phyloP scores from a whole-genome alignment of 2,797 vertebrate genomes.

The Sebastes kiyomatsui region DNA sequence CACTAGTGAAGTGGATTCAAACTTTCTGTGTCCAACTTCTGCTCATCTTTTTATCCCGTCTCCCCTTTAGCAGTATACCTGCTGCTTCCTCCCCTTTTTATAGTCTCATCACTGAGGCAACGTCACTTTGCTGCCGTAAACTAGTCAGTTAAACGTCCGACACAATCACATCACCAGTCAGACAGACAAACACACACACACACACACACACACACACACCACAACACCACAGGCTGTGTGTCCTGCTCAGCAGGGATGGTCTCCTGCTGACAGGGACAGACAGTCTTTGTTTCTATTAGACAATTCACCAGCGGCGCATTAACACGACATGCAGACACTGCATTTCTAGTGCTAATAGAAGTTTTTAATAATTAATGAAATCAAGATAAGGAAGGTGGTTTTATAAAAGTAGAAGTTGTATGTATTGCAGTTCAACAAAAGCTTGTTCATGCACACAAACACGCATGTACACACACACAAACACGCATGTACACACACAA shows the following conservation, averaged over 20 bases:
- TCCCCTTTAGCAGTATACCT: neutral
- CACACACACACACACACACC: neutral
- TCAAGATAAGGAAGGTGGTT: neutral
- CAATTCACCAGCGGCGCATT: neutral
- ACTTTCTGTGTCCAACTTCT: neutral
- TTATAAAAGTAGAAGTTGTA: neutral
- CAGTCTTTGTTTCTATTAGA: neutral
- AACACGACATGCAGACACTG: neutral
- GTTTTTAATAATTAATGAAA: neutral
- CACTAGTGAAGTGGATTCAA: neutral
- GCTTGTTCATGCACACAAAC: neutral
- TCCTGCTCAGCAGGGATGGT: conserved; percentile 17
- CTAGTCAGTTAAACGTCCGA: conserved; percentile 41
- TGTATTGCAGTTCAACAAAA: neutral
- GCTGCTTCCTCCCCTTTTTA: neutral
- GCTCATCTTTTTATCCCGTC: neutral
- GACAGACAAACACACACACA: neutral
- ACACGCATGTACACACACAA: neutral
- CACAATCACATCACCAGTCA: conserved; percentile 31
- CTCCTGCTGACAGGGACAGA: conserved; percentile 23
- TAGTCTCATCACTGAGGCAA: neutral
- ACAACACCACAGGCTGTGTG: neutral
- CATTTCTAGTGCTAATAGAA: neutral
- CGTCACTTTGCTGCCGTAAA: conserved; percentile 20
- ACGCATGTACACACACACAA: neutral